These are phyloP conservation scores for Thripadectes ignobilis DNA, from an alignment of 2,797 vertebrate genomes.

Conservation along the genomic window DNA sequence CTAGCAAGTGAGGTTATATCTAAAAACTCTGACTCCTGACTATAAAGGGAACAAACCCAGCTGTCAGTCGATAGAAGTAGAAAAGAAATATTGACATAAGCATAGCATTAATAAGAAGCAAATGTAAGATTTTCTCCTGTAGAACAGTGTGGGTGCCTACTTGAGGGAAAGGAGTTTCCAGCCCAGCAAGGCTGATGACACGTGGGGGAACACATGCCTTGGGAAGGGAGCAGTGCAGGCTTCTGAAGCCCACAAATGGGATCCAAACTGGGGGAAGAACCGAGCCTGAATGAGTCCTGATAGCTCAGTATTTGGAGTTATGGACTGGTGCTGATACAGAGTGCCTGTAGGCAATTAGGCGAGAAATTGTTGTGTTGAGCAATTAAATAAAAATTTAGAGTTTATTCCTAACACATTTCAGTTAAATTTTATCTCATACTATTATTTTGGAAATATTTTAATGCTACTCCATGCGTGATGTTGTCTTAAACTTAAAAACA, in stretches of 20 bases:
- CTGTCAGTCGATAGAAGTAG: neutral
- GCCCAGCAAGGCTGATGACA: rapidly evolving
- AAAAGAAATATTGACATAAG: neutral
- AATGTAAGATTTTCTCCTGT: neutral
- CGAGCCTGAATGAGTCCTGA: neutral
- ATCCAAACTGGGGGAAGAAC: neutral
- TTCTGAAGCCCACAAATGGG: neutral
- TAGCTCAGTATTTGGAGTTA: neutral
- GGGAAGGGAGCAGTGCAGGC: neutral
- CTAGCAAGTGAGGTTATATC: neutral
- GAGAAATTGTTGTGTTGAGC: neutral
- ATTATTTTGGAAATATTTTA: neutral
- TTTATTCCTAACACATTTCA: neutral
- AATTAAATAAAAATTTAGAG: neutral
- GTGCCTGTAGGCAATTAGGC: neutral
- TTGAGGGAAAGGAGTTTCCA: neutral
- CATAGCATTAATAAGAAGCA: neutral
- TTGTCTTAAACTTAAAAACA: neutral
- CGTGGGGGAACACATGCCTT: rapidly evolving
- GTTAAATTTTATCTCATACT: neutral
- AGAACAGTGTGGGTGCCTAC: neutral
- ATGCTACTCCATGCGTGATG: neutral
- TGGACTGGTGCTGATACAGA: neutral
- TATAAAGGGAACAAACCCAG: neutral
- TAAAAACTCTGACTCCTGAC: neutral